Evolutionary conservation across 2,797 vertebrate species (phyloP).

Genomic region (Hypotaenidia philippensis): DNA sequence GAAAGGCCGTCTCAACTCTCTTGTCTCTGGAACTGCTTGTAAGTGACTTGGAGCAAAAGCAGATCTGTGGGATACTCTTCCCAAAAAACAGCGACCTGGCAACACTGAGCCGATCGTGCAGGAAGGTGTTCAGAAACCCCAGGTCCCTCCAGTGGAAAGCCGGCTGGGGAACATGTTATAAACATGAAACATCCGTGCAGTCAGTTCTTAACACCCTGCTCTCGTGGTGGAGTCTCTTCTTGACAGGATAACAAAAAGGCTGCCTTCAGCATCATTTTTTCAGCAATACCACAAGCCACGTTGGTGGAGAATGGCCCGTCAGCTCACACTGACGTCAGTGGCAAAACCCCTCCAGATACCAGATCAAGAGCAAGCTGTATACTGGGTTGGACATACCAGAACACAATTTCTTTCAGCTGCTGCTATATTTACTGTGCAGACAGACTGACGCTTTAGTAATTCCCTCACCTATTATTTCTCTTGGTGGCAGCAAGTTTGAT

Average conservation of each 20-base stretch:
- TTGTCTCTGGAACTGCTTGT: background rate
- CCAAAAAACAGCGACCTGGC: background rate
- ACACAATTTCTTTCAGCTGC: background rate
- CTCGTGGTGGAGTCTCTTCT: background rate
- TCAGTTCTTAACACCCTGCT: rapidly evolving
- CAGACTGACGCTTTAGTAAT: rapidly evolving
- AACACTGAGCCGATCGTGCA: rapidly evolving
- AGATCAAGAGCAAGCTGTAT: background rate
- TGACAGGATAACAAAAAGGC: background rate
- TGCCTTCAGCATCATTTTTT: background rate
- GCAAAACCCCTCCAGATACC: background rate
- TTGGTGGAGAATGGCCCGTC: background rate
- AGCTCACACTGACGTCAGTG: background rate
- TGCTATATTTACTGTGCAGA: background rate
- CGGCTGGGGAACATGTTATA: background rate
- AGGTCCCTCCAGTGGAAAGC: background rate
- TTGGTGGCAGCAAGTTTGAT: background rate
- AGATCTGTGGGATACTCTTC: background rate
- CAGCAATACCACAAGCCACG: rapidly evolving
- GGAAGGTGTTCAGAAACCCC: background rate
- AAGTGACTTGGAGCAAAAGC: background rate
- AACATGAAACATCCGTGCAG: background rate
- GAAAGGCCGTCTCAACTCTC: background rate
- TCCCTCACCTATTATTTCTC: background rate
- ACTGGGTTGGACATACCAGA: background rate